Conservation (phyloP, 2,113 vertebrate genomes). For the Nyctereutes procyonoides region DNA sequence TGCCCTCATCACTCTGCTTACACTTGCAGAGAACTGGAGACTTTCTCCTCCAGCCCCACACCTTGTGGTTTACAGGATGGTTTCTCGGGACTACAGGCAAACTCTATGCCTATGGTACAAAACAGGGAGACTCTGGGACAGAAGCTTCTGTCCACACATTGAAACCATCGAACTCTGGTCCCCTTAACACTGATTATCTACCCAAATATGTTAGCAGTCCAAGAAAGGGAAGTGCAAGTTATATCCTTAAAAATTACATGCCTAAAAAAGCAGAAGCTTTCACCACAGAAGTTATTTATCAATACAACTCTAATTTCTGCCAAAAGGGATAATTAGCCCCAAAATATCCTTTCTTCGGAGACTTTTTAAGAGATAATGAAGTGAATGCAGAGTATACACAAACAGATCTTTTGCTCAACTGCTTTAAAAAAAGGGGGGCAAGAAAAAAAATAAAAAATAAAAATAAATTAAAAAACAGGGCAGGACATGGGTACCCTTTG, state of each 20-base stretch:
- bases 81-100: background rate
- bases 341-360: background rate
- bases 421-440: background rate
- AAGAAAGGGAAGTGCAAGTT: background rate
- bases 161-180: background rate
- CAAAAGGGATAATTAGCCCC: background rate
- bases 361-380: background rate
- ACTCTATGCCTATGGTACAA: background rate
- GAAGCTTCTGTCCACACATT: background rate
- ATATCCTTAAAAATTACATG: background rate
- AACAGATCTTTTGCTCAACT: background rate
- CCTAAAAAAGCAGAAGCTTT: background rate
- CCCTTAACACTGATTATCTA: background rate
- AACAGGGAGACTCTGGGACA: background rate
- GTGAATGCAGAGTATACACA: background rate
- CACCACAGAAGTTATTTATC: background rate
- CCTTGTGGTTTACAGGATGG: background rate
- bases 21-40: background rate
- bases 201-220: background rate
- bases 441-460: no score
- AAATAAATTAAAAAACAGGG: background rate
- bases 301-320: background rate
- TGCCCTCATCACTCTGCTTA: background rate
- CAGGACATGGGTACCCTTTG: background rate
- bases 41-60: background rate